These are phyloP conservation scores for Micromesistius poutassou DNA, from an alignment of 2,797 vertebrate genomes.

Conservation along the genomic window DNA sequence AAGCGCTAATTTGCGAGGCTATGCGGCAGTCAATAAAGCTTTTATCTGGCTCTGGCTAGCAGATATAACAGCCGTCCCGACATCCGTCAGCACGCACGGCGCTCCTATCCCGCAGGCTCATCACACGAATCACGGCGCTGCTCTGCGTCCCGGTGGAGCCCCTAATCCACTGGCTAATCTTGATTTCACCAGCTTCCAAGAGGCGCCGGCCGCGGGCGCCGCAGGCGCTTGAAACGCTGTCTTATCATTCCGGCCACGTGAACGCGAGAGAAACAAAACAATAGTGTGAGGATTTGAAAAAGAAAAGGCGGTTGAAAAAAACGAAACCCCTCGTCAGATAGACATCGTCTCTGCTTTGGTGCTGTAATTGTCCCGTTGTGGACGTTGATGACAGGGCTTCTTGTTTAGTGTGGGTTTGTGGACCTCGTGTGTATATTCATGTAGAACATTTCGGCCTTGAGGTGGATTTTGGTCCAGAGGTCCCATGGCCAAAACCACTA, in stretches of 20 bases:
- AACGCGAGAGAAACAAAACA: constrained; percentile 6
- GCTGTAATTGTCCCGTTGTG: constrained; percentile 23
- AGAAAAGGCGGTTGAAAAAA: constrained; percentile 7
- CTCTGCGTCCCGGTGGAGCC: background rate
- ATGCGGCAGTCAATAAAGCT: background rate
- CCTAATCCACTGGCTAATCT: constrained; percentile 4
- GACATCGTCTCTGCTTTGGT: background rate
- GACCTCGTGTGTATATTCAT: constrained; percentile 36
- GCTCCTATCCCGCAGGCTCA: background rate
- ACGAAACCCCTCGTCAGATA: background rate
- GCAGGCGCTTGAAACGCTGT: background rate
- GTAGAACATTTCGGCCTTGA: constrained; percentile 31
- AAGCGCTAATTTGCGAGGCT: background rate
- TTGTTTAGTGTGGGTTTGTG: constrained; percentile 35
- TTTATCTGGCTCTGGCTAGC: background rate
- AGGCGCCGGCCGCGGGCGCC: background rate
- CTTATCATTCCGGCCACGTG: constrained; percentile 4
- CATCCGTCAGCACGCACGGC: background rate
- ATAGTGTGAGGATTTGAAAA: background rate
- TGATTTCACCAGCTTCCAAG: background rate
- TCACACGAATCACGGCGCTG: background rate
- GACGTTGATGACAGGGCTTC: constrained; percentile 23
- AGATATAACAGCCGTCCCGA: background rate
- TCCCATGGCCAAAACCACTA: background rate
- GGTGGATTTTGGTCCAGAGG: constrained; percentile 32